Conservation (phyloP, 2,113 vertebrate genomes). For the Siphamia tubifer region DNA sequence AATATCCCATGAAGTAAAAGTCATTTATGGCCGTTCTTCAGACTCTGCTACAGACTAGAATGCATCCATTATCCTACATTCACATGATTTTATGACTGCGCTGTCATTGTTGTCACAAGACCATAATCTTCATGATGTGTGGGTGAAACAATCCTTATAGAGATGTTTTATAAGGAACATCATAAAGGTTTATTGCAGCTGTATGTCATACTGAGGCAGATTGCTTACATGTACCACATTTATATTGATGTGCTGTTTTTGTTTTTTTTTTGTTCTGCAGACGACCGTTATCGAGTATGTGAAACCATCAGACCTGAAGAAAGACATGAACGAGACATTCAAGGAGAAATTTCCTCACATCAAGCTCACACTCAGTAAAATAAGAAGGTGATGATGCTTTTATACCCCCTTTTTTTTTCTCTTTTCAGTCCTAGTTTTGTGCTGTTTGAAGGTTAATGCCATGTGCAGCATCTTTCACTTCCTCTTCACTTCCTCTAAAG, state of each 20-base stretch:
- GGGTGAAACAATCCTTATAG: background rate
- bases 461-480: background rate
- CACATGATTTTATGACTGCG: conserved; percentile 22
- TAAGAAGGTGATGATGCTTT: conserved; percentile 84
- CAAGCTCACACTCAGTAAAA: conserved; percentile 95
- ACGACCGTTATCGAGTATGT: conserved; percentile 97
- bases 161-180: background rate
- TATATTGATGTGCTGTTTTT: background rate
- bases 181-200: background rate
- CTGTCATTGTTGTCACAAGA: background rate
- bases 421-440: background rate
- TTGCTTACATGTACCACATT: background rate
- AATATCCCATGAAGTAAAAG: background rate
- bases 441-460: background rate
- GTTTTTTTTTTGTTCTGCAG: conserved; percentile 68
- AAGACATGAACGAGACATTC: conserved; percentile 98
- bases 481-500: background rate
- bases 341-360: conserved; percentile 96
- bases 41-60: background rate
- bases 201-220: background rate
- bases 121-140: background rate
- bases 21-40: background rate
- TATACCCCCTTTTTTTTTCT: background rate
- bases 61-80: background rate
- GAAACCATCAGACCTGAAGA: conserved; percentile 96